These are phyloP conservation scores for Ornithoptera priamus DNA, from an alignment of 2,888 invertebrate species.

Conservation along the genomic window DNA sequence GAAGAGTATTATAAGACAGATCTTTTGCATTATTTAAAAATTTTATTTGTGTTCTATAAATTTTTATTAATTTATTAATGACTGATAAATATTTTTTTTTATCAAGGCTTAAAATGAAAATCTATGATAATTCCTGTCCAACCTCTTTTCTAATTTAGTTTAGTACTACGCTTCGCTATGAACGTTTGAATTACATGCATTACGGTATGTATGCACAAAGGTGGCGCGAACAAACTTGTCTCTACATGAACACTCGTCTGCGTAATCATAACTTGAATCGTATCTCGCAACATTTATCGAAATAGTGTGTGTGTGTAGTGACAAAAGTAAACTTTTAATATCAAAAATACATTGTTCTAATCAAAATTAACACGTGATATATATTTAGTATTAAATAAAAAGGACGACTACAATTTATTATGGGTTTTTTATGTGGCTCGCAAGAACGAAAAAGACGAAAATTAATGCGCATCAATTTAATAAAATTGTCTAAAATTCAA, in stretches of 20 bases:
- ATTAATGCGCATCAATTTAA: slow-evolving; percentile 27
- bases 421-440: slow-evolving; percentile 44
- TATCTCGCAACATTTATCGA: not conserved
- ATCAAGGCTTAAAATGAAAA: no score
- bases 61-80: no score
- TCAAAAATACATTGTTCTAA: not conserved
- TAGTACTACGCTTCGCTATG: not conserved
- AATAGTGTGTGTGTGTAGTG: not conserved
- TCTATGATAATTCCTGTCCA: no score
- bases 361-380: not conserved
- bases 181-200: slow-evolving; percentile 1
- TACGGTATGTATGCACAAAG: not conserved
- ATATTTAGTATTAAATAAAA: slow-evolving; percentile 1
- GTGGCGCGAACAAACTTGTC: slow-evolving; percentile 45
- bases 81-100: no score
- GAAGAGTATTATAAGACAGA: no score
- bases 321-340: not conserved
- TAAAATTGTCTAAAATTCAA: slow-evolving; percentile 37
- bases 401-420: slow-evolving; percentile 29
- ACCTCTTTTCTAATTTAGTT: not conserved
- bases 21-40: no score
- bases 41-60: no score
- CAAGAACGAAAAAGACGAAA: slow-evolving; percentile 37
- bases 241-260: slow-evolving; percentile 43
- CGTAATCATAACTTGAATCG: not conserved